These are phyloP conservation scores for Hippopotamus amphibius DNA, from an alignment of 2,113 vertebrate species.

Conservation along the genomic window DNA sequence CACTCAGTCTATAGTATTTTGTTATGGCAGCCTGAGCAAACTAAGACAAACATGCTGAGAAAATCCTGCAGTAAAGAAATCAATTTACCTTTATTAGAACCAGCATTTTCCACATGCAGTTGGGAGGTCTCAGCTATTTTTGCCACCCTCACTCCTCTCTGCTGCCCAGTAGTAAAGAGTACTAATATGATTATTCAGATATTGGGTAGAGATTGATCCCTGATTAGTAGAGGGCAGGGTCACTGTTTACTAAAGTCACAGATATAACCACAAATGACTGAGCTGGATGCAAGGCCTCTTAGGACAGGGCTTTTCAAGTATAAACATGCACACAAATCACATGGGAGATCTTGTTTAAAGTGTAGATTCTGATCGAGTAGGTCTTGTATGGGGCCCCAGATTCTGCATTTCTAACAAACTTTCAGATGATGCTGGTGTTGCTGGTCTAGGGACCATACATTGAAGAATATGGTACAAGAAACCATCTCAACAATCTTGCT, in stretches of 20 bases:
- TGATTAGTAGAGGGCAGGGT: not conserved
- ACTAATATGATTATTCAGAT: not conserved
- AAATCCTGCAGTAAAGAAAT: slow-evolving; percentile 1
- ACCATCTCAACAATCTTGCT: not conserved
- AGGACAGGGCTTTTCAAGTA: not conserved
- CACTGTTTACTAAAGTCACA: not conserved
- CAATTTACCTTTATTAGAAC: not conserved
- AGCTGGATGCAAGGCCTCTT: not conserved
- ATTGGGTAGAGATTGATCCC: not conserved
- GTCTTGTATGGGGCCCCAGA: not conserved
- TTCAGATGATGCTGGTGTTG: not conserved
- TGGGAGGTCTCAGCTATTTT: not conserved
- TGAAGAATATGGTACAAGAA: not conserved
- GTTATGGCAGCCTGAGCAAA: not conserved
- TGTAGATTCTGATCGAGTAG: not conserved
- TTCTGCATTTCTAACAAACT: not conserved
- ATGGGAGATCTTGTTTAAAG: not conserved
- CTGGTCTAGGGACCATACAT: not conserved
- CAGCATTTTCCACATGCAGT: not conserved
- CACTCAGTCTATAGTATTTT: not conserved
- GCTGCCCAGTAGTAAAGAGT: not conserved
- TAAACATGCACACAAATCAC: not conserved
- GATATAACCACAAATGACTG: not conserved
- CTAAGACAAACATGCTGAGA: not conserved
- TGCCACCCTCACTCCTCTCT: not conserved